These are phyloP conservation scores for Bacillus rossius DNA, from an alignment of 1,140 invertebrate species.

Conservation along the genomic window DNA sequence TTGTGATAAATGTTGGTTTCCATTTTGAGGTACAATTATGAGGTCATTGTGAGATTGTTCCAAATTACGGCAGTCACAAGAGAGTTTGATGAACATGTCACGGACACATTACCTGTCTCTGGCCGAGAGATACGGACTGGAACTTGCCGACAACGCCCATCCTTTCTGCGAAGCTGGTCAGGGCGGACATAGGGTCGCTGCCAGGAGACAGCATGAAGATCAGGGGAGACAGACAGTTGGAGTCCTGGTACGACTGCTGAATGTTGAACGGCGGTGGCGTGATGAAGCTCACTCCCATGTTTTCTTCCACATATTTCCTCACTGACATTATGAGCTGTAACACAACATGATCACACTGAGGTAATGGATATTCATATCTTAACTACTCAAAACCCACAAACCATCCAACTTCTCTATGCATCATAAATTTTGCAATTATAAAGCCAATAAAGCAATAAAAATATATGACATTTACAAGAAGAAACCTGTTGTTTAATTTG, in stretches of 20 bases:
- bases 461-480: too few species aligned
- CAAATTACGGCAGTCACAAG: too few species aligned
- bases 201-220: slow-evolving; percentile 90
- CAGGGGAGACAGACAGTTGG: slow-evolving; percentile 73
- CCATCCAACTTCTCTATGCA: too few species aligned
- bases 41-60: too few species aligned
- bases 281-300: slow-evolving; percentile 75
- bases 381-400: too few species aligned
- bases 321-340: slow-evolving; percentile 31
- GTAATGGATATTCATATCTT: not conserved
- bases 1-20: too few species aligned
- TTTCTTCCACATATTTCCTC: slow-evolving; percentile 56
- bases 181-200: slow-evolving; percentile 78
- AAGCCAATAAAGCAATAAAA: too few species aligned
- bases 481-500: too few species aligned
- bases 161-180: slow-evolving; percentile 73
- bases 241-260: slow-evolving; percentile 75
- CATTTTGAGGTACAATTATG: too few species aligned
- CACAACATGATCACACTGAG: not conserved
- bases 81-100: too few species aligned
- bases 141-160: slow-evolving; percentile 70
- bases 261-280: slow-evolving; percentile 87
- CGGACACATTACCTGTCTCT: slow-evolving; percentile 57
- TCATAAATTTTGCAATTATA: too few species aligned
- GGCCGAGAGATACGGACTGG: slow-evolving; percentile 84